Evolutionary conservation across 35 echinoderm and acorn worm genomes (phyloP).

Genomic region (Holothuria glaberrima): DNA sequence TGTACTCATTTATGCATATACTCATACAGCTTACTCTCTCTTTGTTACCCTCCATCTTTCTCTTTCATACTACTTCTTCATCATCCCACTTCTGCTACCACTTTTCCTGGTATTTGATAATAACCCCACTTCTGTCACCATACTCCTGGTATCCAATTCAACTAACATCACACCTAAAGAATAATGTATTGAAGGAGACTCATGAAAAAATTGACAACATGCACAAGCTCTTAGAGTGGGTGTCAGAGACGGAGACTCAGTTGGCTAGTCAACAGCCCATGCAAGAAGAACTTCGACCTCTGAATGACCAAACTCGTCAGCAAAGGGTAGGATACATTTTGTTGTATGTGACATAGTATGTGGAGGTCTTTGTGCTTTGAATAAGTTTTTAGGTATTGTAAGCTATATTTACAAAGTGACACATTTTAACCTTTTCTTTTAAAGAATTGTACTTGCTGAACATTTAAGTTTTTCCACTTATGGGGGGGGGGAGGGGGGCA

Average conservation of each 20-base stretch:
- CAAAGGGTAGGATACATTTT: slow-evolving; percentile 75
- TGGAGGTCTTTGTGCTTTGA: no score
- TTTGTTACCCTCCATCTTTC: slow-evolving; percentile 22
- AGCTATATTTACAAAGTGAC: no score
- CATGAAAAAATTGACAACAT: slow-evolving; percentile 87
- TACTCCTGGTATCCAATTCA: not conserved
- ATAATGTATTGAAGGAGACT: slow-evolving; percentile 72
- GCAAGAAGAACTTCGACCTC: slow-evolving; percentile 86
- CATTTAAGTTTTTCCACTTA: no score
- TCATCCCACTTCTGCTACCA: slow-evolving; percentile 34
- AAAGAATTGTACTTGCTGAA: no score
- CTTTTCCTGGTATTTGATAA: slow-evolving; percentile 12
- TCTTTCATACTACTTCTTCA: slow-evolving; percentile 30
- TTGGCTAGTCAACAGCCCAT: slow-evolving; percentile 84
- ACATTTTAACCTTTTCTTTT: no score
- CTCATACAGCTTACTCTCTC: slow-evolving; percentile 6
- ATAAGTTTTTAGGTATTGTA: no score
- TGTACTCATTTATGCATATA: no score
- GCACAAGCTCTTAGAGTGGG: slow-evolving; percentile 87
- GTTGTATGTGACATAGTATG: no score
- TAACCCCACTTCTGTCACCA: slow-evolving; percentile 8
- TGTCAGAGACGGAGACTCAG: slow-evolving; percentile 76
- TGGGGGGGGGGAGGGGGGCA: no score
- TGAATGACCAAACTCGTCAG: slow-evolving; percentile 80
- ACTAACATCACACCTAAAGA: slow-evolving; percentile 61